These are phyloP conservation scores for Bryconaethiops microstoma DNA, from an alignment of 2,797 vertebrate genomes.

Conservation along the genomic window DNA sequence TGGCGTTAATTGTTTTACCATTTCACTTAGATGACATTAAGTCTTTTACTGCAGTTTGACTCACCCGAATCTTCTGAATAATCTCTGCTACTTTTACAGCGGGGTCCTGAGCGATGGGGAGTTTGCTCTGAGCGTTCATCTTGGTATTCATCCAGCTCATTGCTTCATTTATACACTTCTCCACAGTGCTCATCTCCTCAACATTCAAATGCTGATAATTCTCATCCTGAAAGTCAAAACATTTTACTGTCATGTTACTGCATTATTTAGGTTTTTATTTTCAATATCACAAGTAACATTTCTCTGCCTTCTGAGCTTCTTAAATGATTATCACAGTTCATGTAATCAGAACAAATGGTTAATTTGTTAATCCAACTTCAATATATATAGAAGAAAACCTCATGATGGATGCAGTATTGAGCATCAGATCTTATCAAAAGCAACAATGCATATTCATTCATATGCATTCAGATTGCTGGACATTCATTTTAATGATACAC, in stretches of 20 bases:
- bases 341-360: not conserved
- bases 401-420: not conserved
- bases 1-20: too few relatives aligned
- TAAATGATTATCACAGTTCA: not conserved
- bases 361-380: not conserved
- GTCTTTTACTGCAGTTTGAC: not conserved
- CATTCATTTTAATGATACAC: not conserved
- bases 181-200: conserved; percentile 86
- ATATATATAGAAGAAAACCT: not conserved
- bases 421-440: not conserved
- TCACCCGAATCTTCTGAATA: conserved; percentile 88
- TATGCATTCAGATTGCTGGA: not conserved
- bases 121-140: conserved; percentile 91
- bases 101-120: conserved; percentile 87
- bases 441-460: not conserved
- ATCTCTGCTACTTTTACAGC: conserved; percentile 92
- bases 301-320: not conserved
- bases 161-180: conserved; percentile 84
- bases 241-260: not conserved
- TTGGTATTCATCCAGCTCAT: conserved; percentile 92
- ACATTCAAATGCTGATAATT: conserved; percentile 84
- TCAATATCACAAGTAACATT: not conserved
- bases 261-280: not conserved
- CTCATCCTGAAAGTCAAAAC: conserved; percentile 82
- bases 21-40: not conserved